phyloP scores from a whole-genome alignment of 2,888 invertebrate species.

The Stenoptilia bipunctidactyla region DNA sequence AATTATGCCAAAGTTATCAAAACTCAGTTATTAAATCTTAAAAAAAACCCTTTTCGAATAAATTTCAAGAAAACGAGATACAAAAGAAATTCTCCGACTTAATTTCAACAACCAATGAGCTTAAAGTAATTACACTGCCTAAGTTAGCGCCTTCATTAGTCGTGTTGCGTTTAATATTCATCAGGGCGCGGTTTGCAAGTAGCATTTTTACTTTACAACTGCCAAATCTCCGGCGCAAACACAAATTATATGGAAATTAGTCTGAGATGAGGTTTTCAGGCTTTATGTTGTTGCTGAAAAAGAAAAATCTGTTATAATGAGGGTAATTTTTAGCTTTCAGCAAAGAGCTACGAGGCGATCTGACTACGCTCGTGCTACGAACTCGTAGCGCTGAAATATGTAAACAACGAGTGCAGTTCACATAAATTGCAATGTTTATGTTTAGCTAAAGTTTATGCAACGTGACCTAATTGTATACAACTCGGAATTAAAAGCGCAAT shows the following conservation, averaged over 20 bases:
- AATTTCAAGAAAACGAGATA: too few species aligned
- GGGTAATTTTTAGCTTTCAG: too few species aligned
- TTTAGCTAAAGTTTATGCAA: background rate
- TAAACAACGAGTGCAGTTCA: background rate
- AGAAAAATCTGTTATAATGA: too few species aligned
- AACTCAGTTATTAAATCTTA: too few species aligned
- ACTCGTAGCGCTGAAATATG: background rate
- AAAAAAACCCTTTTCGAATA: too few species aligned
- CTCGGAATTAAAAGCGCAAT: background rate
- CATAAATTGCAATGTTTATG: background rate
- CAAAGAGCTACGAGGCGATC: background rate
- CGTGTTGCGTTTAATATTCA: slow-evolving; percentile 55
- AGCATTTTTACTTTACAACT: slow-evolving; percentile 21
- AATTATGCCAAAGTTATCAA: too few species aligned
- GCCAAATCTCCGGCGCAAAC: slow-evolving; percentile 32
- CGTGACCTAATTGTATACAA: background rate
- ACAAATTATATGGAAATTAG: slow-evolving; percentile 53
- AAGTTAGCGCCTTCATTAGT: slow-evolving; percentile 51
- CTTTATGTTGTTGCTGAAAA: slow-evolving; percentile 3
- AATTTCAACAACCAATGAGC: too few species aligned
- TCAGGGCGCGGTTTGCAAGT: slow-evolving; percentile 20
- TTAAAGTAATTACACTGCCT: slow-evolving; percentile 43
- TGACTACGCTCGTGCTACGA: background rate
- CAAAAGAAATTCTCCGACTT: too few species aligned
- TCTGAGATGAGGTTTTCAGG: slow-evolving; percentile 24